A percentile compares a stretch with the other conserved stretches of the same genome.
Conservation (phyloP, 2,113 vertebrate genomes). For the Cephalopholis sonnerati region DNA sequence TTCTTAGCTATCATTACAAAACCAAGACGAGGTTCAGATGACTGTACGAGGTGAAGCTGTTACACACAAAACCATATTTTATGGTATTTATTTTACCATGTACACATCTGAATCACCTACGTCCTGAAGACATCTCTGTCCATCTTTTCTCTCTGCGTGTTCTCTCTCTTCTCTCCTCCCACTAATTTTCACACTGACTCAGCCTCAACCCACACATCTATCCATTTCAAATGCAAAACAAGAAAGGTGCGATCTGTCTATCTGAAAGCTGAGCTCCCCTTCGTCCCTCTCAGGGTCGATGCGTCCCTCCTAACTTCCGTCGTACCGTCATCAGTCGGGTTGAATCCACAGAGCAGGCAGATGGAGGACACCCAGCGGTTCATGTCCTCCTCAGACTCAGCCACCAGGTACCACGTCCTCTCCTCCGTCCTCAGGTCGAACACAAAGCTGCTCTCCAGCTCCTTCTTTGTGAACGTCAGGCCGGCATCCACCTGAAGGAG, state of each 20-base stretch:
- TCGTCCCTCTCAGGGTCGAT: no score
- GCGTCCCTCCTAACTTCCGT: no score
- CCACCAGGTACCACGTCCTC: constrained; percentile 94
- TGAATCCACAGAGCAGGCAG: constrained; percentile 92
- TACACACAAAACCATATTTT: background rate
- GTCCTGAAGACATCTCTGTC: background rate
- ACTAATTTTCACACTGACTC: constrained; percentile 65
- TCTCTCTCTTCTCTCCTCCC: constrained; percentile 37
- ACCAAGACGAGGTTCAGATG: background rate
- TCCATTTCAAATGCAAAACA: constrained; percentile 13
- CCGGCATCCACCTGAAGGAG: constrained; percentile 87
- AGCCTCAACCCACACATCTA: constrained; percentile 35
- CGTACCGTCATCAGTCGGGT: constrained; percentile 77
- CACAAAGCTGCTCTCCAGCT: constrained; percentile 90
- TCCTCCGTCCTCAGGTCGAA: constrained; percentile 91
- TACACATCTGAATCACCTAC: constrained; percentile 9
- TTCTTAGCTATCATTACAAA: background rate
- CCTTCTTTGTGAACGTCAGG: constrained; percentile 89
- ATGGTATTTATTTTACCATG: background rate
- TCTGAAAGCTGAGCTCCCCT: background rate
- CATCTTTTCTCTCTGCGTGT: constrained; percentile 15
- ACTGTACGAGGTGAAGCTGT: background rate
- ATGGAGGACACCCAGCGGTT: constrained; percentile 92
- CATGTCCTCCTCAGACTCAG: constrained; percentile 94
- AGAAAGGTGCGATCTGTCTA: background rate